These are phyloP conservation scores for Oncorhynchus nerka DNA, from an alignment of 2,113 vertebrate species.

Conservation along the genomic window DNA sequence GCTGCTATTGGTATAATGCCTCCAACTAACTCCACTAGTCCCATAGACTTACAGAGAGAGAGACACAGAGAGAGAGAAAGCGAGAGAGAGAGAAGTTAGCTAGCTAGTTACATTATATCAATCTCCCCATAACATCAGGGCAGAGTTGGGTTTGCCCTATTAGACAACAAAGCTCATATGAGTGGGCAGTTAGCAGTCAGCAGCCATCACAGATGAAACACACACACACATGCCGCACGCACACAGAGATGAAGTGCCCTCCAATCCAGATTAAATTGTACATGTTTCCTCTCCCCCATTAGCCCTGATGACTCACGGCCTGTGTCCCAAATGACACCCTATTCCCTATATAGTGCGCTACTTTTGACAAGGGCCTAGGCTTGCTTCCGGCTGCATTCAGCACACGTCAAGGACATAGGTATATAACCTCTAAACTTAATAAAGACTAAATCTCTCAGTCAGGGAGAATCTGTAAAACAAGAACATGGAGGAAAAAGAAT, in stretches of 20 bases:
- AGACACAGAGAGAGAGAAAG: background rate
- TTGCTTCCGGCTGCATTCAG: constrained; percentile 40
- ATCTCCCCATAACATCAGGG: constrained; percentile 52
- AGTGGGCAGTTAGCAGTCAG: constrained; percentile 41
- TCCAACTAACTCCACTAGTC: background rate
- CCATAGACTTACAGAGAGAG: background rate
- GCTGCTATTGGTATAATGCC: too few relatives aligned
- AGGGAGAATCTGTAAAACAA: constrained; percentile 7
- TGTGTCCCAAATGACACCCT: background rate
- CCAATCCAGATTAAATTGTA: constrained; percentile 71
- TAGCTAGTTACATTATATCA: constrained; percentile 28
- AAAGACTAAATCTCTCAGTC: constrained; percentile 62
- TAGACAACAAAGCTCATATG: constrained; percentile 66
- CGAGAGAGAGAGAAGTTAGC: background rate
- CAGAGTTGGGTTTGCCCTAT: constrained; percentile 58
- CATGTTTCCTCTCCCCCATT: constrained; percentile 64
- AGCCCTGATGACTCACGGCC: constrained; percentile 68
- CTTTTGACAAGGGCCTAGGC: too few relatives aligned
- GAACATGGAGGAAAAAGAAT: background rate
- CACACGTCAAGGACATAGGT: constrained; percentile 68
- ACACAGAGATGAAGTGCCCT: constrained; percentile 63
- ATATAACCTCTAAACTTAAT: constrained; percentile 64
- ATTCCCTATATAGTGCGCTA: too few relatives aligned
- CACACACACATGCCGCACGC: too few relatives aligned
- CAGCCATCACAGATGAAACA: constrained; percentile 61